A percentile compares a stretch with the other conserved stretches of the same genome.
phyloP scores from a whole-genome alignment of 2,797 vertebrate genomes.

The Helostoma temminkii region DNA sequence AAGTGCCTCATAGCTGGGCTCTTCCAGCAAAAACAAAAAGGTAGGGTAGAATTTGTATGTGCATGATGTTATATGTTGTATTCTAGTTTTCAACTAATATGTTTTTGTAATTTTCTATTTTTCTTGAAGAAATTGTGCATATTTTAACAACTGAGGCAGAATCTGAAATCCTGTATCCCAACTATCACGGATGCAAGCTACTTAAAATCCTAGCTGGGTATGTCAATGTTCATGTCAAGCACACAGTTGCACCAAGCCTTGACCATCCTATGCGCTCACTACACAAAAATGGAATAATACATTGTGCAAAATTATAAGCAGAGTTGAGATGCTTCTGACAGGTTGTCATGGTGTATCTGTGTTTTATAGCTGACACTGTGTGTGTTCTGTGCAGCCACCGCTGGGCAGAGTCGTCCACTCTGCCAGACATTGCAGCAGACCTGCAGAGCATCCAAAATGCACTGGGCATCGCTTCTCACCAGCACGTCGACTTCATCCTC shows the following conservation, averaged over 20 bases:
- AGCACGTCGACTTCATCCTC: constrained; percentile 89
- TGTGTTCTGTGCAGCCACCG: constrained; percentile 82
- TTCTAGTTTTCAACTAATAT: constrained; percentile 18
- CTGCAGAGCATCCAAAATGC: constrained; percentile 88
- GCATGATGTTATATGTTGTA: constrained; percentile 12
- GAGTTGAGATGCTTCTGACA: constrained; percentile 59
- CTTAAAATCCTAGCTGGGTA: constrained; percentile 87
- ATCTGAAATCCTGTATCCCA: constrained; percentile 94
- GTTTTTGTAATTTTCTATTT: constrained; percentile 18
- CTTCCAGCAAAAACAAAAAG: constrained; percentile 91
- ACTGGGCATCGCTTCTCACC: constrained; percentile 83
- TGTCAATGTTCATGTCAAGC: constrained; percentile 50
- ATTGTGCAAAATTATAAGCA: constrained; percentile 53
- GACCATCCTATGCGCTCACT: constrained; percentile 5
- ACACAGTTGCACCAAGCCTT: constrained; percentile 17
- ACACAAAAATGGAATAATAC: constrained; percentile 55
- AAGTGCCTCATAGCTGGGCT: constrained; percentile 94
- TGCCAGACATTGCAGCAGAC: constrained; percentile 90
- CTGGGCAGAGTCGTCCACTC: constrained; percentile 78
- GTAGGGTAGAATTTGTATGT: constrained; percentile 68
- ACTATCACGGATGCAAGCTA: constrained; percentile 88
- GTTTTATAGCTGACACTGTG: constrained; percentile 52
- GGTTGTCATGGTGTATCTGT: constrained; percentile 62
- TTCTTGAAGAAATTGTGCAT: constrained; percentile 80
- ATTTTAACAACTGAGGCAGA: constrained; percentile 88